Percentiles rank a stretch among this genome's conserved stretches.
Evolutionary conservation across 2,113 vertebrate species (phyloP).

Genomic region (Marmota flaviventris): DNA sequence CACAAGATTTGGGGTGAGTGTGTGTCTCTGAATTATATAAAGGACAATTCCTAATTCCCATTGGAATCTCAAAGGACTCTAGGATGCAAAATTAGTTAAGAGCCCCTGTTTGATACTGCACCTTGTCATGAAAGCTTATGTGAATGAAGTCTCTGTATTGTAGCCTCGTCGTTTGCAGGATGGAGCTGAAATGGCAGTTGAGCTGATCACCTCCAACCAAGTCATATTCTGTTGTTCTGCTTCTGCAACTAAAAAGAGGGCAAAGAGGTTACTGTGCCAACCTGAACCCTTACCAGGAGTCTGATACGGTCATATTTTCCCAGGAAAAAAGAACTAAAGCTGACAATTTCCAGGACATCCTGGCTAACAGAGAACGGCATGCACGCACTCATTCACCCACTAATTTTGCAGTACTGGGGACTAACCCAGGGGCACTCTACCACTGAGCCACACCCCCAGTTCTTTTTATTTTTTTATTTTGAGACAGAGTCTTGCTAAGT

Average conservation of each 20-base stretch:
- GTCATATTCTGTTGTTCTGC: conserved; percentile 88
- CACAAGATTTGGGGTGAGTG: accelerated
- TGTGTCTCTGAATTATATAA: not conserved
- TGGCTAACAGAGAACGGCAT: not conserved
- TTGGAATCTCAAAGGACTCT: not conserved
- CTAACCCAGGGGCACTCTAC: not conserved
- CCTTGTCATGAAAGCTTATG: conserved; percentile 98
- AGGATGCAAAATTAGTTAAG: not conserved
- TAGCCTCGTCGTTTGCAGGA: conserved; percentile 94
- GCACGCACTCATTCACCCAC: too few species aligned
- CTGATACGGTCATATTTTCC: accelerated
- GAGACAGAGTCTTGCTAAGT: too few species aligned
- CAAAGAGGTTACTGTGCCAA: not conserved
- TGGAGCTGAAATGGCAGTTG: conserved; percentile 94
- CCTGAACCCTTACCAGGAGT: too few species aligned
- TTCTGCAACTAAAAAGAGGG: conserved; percentile 89
- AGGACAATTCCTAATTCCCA: not conserved
- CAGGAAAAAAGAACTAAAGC: not conserved
- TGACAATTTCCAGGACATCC: too few species aligned
- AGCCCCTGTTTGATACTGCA: conserved; percentile 32
- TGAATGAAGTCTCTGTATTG: conserved; percentile 98
- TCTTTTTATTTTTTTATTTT: too few species aligned
- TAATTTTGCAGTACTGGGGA: not conserved
- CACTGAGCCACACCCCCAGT: not conserved
- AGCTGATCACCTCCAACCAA: conserved; percentile 92